Evolutionary conservation across 2,113 vertebrate genomes (phyloP).

Genomic region (Macquaria ambigua): DNA sequence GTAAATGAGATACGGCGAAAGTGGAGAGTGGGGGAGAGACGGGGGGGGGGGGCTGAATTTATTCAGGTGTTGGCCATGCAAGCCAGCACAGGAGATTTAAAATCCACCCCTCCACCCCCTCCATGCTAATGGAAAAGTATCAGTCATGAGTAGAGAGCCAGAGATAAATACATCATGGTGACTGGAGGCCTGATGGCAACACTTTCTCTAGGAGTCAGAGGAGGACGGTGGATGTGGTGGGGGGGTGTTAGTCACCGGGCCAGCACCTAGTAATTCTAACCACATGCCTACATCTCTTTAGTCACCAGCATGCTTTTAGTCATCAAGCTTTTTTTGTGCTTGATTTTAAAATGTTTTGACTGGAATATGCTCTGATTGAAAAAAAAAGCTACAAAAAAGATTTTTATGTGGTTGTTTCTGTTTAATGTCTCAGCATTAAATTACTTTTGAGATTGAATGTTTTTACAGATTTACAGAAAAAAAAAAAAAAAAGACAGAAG

Average conservation of each 20-base stretch:
- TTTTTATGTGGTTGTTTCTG: background rate
- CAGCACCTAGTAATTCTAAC: slow-evolving; percentile 39
- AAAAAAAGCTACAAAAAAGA: background rate
- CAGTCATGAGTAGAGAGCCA: slow-evolving; percentile 67
- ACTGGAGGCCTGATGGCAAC: slow-evolving; percentile 51
- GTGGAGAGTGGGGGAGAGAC: slow-evolving; percentile 6
- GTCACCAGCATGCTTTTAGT: slow-evolving; percentile 25
- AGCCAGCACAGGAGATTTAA: slow-evolving; percentile 65
- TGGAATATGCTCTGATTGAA: background rate
- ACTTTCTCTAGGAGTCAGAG: slow-evolving; percentile 48
- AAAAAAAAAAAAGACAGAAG: too few relatives aligned
- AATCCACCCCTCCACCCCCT: slow-evolving; percentile 37
- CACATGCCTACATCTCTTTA: slow-evolving; percentile 20
- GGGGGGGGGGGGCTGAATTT: slow-evolving; percentile 42
- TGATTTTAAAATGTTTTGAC: slow-evolving; percentile 4
- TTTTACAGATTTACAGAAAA: slow-evolving; percentile 17
- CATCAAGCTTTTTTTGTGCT: background rate
- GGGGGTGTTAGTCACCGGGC: slow-evolving; percentile 14
- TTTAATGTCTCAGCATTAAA: background rate
- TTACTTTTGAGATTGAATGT: background rate
- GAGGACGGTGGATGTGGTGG: background rate
- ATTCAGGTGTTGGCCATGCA: slow-evolving; percentile 66
- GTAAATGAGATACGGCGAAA: slow-evolving; percentile 43
- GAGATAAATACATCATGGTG: slow-evolving; percentile 73
- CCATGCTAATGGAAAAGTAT: slow-evolving; percentile 77